phyloP scores from a whole-genome alignment of 2,888 invertebrate genomes.

The Chloromyia formosa region DNA sequence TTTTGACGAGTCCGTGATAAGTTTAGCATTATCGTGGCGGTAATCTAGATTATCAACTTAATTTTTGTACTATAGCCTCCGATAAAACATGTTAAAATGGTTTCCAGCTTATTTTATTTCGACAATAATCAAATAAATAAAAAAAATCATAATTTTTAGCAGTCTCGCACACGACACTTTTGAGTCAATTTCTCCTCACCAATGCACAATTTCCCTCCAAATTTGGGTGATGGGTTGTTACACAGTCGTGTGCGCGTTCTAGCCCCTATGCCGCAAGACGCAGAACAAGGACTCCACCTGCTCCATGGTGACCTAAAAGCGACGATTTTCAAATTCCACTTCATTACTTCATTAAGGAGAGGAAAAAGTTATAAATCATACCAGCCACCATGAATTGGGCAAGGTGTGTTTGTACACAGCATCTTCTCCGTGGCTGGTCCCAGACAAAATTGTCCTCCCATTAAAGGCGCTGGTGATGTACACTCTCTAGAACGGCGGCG shows the following conservation, averaged over 20 bases:
- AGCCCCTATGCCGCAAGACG: conserved; percentile 12
- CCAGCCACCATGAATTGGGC: conserved; percentile 64
- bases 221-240: conserved; percentile 4
- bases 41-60: too few species aligned
- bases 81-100: too few species aligned
- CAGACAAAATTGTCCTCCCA: conserved; percentile 61
- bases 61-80: too few species aligned
- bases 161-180: too few species aligned
- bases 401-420: conserved; percentile 60
- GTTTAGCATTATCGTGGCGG: too few species aligned
- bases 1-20: too few species aligned
- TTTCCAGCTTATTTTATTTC: too few species aligned
- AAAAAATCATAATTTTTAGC: too few species aligned
- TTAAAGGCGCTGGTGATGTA: conserved; percentile 60
- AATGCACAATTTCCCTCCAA: background rate
- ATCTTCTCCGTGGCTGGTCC: conserved; percentile 60
- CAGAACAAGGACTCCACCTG: conserved; percentile 22
- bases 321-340: too few species aligned
- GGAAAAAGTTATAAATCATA: conserved; percentile 36
- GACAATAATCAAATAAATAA: too few species aligned
- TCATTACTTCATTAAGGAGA: background rate
- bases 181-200: background rate
- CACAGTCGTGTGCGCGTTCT: background rate
- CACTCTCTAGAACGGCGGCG: conserved; percentile 63
- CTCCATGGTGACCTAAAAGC: conserved; percentile 22